Evolutionary conservation across 2,113 vertebrate species (phyloP), one percentile per base, ranked within the genome.

Genomic region (Trichomycterus rosablanca): DNA sequence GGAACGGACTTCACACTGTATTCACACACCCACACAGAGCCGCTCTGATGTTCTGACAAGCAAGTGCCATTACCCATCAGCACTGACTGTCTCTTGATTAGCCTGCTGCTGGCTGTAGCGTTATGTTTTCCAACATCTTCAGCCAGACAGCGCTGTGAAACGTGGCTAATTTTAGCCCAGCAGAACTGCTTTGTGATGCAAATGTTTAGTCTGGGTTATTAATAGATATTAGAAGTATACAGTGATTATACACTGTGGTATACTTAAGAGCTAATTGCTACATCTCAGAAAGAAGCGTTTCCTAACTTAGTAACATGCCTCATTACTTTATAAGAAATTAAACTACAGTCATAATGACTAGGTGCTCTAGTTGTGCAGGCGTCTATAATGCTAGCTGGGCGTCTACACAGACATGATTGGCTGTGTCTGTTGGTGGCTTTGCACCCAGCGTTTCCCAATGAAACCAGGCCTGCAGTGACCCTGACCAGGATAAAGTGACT

Each of bases 61-160:
- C 44, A 40, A 30, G 60, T 35, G 16, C 12, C 52, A 37, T 69
- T 10, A 63, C 50, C 58, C 48, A 58, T 42, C 45, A 50, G 22
- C n/a, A n/a, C n/a, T 14, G 6, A 30, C 37, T 44, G 45, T 42
- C 49, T 57, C 14, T 55, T 45, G 61, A 54, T 48, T 43, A 43
- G 42, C 26, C 58, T 62, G 44, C 52, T 48, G 26, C 23, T 7
- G 11, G 46, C 48, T 51, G 46, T 62, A 51, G 34, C 24, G 28
- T 20, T 19, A 42, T 26, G 45, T 40, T n/a, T n/a, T 28, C 15
- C 20, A 30, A 30, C 46, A 9, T 40, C 28, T 26, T 24, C 16
- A 30, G 26, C 23, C 48, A 50, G n/a, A 30, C 4, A n/a, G 22
- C n/a, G 4, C 23, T 42, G 48, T 51, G 48, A 52, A 16, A 23